Evolutionary conservation across 2,113 vertebrate species (phyloP), one percentile per base, ranked within the genome.

Genomic region (Mormoops blainvillei): DNA sequence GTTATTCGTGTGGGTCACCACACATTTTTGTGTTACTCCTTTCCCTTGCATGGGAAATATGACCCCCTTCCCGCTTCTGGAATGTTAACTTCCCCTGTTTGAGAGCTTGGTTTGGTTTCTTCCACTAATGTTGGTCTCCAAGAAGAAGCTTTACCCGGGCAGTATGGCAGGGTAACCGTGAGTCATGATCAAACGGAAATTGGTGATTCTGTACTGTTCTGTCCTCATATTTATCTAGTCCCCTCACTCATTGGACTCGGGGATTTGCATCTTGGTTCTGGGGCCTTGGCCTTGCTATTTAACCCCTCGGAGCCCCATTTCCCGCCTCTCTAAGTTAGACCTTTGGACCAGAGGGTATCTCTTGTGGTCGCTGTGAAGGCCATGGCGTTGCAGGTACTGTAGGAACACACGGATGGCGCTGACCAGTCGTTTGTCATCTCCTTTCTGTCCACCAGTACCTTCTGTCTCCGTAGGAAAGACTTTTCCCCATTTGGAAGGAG

Each of bases 351-450:
- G 13, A 70, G 36, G 4, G 1, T 19, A 0, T 36, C n/a, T 26
- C 22, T 80, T 65, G 11, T n/a, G 26, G 73, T 58, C 43, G 15
- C 1, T 9, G 28, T n/a, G 81, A 26, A 14, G 38, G 22, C 1
- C 11, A 15, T 1, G 10, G 7, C 33, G 7, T 19, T 1, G 14
- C 36, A 38, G 58, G 24, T 31, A 0, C 2, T 0, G 9, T 0
- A 8, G 5, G 18, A 12, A 11, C 13, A 2, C 12, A 3, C 20
- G 61, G 38, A 24, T 9, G 15, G 6, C 28, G 50, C 56, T 58
- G 67, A 36, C 22, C 20, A 13, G 22, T 41, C 7, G 0, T 80
- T 50, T 77, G 31, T 31, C 24, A 5, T 73, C 87, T 85, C 7
- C 7, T 41, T 68, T 80, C 61, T 38, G 18, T 33, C 31, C 54